Conservation (phyloP, 2,113 vertebrate genomes). For the Sphyrna mokarran region DNA sequence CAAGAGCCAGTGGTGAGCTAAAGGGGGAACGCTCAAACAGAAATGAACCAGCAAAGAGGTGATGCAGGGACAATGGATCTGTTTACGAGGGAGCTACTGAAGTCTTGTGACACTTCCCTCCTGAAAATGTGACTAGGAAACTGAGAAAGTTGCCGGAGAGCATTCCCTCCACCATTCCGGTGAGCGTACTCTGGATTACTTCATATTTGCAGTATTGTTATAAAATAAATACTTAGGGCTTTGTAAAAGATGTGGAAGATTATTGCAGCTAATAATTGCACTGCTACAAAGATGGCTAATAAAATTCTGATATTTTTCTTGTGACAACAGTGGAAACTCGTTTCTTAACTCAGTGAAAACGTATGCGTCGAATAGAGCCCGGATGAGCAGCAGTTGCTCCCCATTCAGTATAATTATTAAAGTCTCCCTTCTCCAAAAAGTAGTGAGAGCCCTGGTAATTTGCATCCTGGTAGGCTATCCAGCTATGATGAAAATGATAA, state of each 20-base stretch:
- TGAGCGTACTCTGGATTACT: not conserved
- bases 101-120: not conserved
- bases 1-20: not conserved
- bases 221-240: not conserved
- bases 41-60: not conserved
- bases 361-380: constrained; percentile 58
- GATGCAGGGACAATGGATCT: not conserved
- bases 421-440: constrained; percentile 60
- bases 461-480: constrained; percentile 63
- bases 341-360: constrained; percentile 51
- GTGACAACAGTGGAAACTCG: not conserved
- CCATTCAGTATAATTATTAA: constrained; percentile 63
- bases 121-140: not conserved
- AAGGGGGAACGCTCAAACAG: not conserved
- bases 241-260: not conserved
- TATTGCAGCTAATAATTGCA: not conserved
- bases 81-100: not conserved
- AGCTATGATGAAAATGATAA: constrained; percentile 45
- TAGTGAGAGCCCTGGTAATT: constrained; percentile 64
- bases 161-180: not conserved
- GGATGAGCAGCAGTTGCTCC: constrained; percentile 58
- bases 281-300: constrained; percentile 2
- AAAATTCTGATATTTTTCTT: not conserved
- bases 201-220: not conserved
- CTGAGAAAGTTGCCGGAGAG: not conserved